These are phyloP conservation scores for Phymanthus crucifer DNA, from an alignment of 92 coral and sea anemone species.

Conservation along the genomic window DNA sequence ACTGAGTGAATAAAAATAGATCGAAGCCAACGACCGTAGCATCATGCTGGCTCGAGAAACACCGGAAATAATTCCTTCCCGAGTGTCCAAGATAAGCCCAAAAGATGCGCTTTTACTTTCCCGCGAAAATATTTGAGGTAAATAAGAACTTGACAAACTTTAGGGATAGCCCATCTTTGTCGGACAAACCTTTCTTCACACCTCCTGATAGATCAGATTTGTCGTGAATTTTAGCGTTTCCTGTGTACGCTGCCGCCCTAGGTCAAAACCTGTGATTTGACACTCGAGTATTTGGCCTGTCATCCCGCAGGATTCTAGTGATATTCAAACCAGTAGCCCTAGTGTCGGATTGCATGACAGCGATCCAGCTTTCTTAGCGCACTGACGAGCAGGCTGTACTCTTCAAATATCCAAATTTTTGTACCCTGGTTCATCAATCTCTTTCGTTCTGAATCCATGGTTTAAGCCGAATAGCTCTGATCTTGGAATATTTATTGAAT, in stretches of 20 bases:
- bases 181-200: constrained; percentile 3
- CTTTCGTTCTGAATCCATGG: constrained; percentile 17
- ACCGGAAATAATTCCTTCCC: constrained; percentile 7
- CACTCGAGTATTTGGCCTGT: constrained; percentile 38
- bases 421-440: constrained; percentile 7
- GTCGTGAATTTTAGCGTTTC: constrained; percentile 51
- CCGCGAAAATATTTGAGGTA: constrained; percentile 30
- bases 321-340: constrained; percentile 16
- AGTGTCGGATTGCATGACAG: constrained; percentile 61
- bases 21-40: not conserved
- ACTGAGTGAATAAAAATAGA: not conserved
- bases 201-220: not conserved
- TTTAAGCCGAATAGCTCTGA: not conserved
- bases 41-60: not conserved
- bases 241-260: constrained; percentile 58
- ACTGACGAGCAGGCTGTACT: constrained; percentile 21
- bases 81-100: not conserved
- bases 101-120: constrained; percentile 5
- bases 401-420: constrained; percentile 49
- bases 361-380: constrained; percentile 7
- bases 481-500: constrained; percentile 40
- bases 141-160: not conserved
- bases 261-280: constrained; percentile 39
- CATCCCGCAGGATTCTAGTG: constrained; percentile 36
- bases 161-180: not conserved